A percentile compares a stretch with the other conserved stretches of the same genome.
phyloP scores from a whole-genome alignment of 2,888 invertebrate species.

The Graphium colonna region DNA sequence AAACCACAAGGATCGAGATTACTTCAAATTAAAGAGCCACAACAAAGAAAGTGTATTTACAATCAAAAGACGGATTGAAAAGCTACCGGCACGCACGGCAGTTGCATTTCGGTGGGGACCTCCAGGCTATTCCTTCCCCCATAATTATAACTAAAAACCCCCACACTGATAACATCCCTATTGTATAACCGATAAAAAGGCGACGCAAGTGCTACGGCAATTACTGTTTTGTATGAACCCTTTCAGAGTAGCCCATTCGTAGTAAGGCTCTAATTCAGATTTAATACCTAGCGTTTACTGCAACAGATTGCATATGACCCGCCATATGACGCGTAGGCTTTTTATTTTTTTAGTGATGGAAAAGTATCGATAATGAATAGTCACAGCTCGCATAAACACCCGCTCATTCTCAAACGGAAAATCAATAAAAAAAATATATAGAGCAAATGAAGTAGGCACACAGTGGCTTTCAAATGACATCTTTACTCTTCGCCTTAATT shows the following conservation, averaged over 20 bases:
- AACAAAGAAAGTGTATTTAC: constrained; percentile 47
- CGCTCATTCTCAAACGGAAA: constrained; percentile 36
- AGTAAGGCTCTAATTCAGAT: constrained; percentile 30
- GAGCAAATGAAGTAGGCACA: constrained; percentile 34
- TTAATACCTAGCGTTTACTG: constrained; percentile 28
- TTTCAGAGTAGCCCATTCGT: constrained; percentile 21
- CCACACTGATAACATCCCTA: constrained; percentile 42
- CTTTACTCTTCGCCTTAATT: constrained; percentile 55
- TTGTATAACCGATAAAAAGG: constrained; percentile 42
- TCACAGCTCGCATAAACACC: constrained; percentile 23
- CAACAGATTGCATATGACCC: constrained; percentile 24
- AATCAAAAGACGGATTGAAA: constrained; percentile 47
- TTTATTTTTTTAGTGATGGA: constrained; percentile 1
- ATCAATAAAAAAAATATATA: constrained; percentile 39
- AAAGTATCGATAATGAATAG: not conserved
- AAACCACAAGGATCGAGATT: constrained; percentile 52
- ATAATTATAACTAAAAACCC: constrained; percentile 54
- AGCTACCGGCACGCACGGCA: constrained; percentile 38
- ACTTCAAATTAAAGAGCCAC: constrained; percentile 49
- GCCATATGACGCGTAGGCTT: constrained; percentile 23
- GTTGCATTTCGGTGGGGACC: constrained; percentile 49
- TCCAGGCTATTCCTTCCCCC: constrained; percentile 46
- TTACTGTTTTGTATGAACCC: constrained; percentile 26
- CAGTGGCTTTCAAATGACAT: constrained; percentile 47
- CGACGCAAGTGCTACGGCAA: constrained; percentile 31